Percentiles rank a stretch among this genome's conserved stretches.
These are phyloP conservation scores for Rhodinocichla rosea DNA, from an alignment of 2,113 vertebrate genomes.

Conservation along the genomic window DNA sequence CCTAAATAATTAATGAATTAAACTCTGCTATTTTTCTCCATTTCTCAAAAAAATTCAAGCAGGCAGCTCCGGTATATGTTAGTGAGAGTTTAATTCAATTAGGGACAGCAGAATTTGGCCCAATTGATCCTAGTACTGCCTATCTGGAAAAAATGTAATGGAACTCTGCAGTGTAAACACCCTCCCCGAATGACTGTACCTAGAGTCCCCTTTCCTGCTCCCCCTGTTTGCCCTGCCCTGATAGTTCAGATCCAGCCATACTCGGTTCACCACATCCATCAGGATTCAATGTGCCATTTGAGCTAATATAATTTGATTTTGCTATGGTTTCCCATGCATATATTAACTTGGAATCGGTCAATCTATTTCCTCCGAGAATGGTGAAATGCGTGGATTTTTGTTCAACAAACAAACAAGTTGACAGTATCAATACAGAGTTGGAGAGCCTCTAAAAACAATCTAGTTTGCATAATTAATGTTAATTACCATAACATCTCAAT, in stretches of 20 bases:
- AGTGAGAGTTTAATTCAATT: background rate
- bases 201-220: background rate
- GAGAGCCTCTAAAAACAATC: constrained; percentile 57
- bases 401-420: constrained; percentile 50
- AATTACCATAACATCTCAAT: constrained; percentile 62
- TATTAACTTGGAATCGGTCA: background rate
- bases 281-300: background rate
- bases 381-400: constrained; percentile 1
- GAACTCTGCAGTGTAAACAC: background rate
- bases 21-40: background rate
- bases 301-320: background rate
- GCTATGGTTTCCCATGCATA: background rate
- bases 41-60: background rate
- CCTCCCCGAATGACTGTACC: background rate
- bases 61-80: background rate
- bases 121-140: background rate
- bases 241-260: background rate
- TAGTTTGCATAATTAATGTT: constrained; percentile 63
- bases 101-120: background rate
- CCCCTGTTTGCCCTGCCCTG: background rate
- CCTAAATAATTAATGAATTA: background rate
- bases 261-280: background rate
- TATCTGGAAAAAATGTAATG: background rate
- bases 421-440: constrained; percentile 36
- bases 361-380: background rate